phyloP scores from a whole-genome alignment of 2,113 vertebrate genomes.

The Genyomyrus donnyi region DNA sequence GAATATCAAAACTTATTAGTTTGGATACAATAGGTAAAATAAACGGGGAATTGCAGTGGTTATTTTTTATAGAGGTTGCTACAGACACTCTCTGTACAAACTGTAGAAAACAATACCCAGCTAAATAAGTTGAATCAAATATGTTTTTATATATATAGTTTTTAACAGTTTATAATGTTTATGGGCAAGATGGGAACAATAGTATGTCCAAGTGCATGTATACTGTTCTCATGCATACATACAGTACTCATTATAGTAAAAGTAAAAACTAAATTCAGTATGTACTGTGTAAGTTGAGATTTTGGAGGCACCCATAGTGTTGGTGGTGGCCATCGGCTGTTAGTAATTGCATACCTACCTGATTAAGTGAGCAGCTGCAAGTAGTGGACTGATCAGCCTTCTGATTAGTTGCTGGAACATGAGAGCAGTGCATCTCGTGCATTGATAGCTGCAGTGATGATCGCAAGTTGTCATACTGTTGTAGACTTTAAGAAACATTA shows the following conservation, averaged over 20 bases:
- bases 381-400: neutral
- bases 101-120: no score
- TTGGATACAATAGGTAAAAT: slow-evolving; percentile 36
- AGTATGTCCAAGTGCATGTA: no score
- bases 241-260: neutral
- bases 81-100: slow-evolving; percentile 8
- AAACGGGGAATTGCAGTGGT: slow-evolving; percentile 30
- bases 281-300: neutral
- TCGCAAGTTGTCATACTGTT: neutral
- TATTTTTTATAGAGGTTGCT: neutral
- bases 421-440: neutral
- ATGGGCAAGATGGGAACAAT: no score
- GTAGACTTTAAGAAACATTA: neutral
- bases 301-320: neutral
- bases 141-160: no score
- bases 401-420: neutral
- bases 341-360: neutral
- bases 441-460: neutral
- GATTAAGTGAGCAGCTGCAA: neutral
- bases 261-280: neutral
- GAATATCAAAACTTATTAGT: slow-evolving; percentile 31
- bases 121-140: no score
- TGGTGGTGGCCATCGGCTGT: neutral
- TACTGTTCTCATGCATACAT: neutral
- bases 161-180: no score